Percentiles rank a stretch among this genome's conserved stretches.
phyloP scores from a whole-genome alignment of 2,113 vertebrate genomes.

The Mesocricetus auratus region DNA sequence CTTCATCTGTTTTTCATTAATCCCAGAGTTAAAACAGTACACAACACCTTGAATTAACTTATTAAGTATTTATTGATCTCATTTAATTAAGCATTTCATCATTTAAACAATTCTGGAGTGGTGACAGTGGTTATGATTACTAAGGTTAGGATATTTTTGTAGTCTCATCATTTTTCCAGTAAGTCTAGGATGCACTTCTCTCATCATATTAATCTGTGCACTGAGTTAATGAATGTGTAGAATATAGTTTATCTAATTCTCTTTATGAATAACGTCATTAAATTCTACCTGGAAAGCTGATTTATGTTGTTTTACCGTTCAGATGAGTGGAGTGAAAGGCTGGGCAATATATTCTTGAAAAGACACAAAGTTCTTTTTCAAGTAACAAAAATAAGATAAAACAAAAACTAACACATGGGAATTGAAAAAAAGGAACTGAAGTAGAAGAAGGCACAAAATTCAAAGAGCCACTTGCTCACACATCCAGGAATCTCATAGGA shows the following conservation, averaged over 20 bases:
- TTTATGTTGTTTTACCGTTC: conserved; percentile 84
- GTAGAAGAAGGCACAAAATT: not conserved
- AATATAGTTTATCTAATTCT: not conserved
- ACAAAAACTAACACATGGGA: not conserved
- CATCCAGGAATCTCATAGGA: not conserved
- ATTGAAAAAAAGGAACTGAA: not conserved
- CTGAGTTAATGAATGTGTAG: not conserved
- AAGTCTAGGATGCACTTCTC: not conserved
- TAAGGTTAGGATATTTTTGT: not conserved
- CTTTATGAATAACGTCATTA: not conserved
- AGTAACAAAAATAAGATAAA: not conserved
- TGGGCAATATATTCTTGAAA: conserved; percentile 89
- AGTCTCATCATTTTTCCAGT: not conserved
- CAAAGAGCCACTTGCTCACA: not conserved
- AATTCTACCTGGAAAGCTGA: conserved; percentile 65
- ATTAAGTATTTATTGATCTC: not conserved
- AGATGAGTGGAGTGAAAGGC: conserved; percentile 86
- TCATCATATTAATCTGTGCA: not conserved
- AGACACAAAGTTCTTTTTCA: not conserved
- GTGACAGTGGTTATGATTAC: not conserved
- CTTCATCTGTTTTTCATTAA: not conserved
- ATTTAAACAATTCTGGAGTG: not conserved
- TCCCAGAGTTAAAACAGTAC: not conserved
- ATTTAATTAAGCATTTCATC: not conserved
- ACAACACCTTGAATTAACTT: not conserved